Base-by-base conservation (phyloP, 2,797 vertebrate genomes). In the Falco cherrug region DNA sequence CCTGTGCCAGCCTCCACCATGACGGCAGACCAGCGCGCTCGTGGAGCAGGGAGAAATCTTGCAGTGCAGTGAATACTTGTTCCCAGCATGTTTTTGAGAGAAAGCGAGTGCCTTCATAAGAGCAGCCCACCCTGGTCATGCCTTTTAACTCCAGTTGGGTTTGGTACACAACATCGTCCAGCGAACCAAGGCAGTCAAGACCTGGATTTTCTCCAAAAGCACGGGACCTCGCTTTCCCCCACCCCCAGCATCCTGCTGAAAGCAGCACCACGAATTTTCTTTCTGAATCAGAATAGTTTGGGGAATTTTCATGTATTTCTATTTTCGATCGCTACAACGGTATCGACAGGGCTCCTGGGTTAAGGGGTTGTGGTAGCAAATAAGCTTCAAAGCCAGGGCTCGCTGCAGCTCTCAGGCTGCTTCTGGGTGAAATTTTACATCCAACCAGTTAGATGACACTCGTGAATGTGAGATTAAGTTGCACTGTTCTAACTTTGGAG, bases 131-230 rank as follows among this genome's bases (percentile, higher is more conserved):
- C 26, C 29, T 1, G 6, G 33, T 8, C 35, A 6, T 24, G 13
- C 33, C 18, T 53, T 73, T 31, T 26, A 29, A 25, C 35, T 79
- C 74, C 31, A 3, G 13, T 5, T 59, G 37, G 16, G 21, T 60
- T 65, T 50, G 74, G 26, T 59, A 37, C 24, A 47, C n/a, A 31
- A 14, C 43, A 28, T 5, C 12, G 50, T 21, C 59, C 48, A 50
- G 47, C 3, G n/a, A 87, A 33, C 29, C 11, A 10, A 19, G 9
- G 19, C 5, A 33, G 31, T 37, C 33, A 28, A 48, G 43, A 37
- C 22, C 9, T 22, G n/a, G 24, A 37, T 53, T n/a, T 41, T 69
- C 60, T 60, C 39, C 22, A n/a, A 31, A 45, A 0, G 0, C 9
- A 9, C 15, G 12, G 28, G 17, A 45, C 33, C 60, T 29, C 3